Evolutionary conservation across 2,113 vertebrate genomes (phyloP).

Genomic region (Callospermophilus lateralis): DNA sequence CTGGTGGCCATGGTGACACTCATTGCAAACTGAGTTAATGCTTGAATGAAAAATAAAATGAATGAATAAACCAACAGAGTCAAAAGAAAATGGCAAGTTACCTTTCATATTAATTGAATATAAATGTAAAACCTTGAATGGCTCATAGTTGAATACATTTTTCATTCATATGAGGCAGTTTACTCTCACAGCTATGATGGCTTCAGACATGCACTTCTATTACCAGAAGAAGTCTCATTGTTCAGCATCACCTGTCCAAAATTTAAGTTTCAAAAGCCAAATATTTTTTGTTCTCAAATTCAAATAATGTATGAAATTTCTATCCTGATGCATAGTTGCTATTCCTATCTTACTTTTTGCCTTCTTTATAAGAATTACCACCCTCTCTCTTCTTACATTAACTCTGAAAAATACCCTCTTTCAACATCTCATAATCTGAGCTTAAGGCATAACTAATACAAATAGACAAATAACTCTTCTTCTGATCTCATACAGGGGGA

Average conservation of each 20-base stretch:
- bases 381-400: background rate
- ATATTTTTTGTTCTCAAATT: background rate
- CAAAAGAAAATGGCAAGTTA: background rate
- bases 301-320: background rate
- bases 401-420: background rate
- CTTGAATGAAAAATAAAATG: background rate
- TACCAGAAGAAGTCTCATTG: background rate
- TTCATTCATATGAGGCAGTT: background rate
- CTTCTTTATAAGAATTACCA: background rate
- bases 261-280: background rate
- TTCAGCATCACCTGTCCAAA: background rate
- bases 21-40: slow-evolving; percentile 33
- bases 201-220: background rate
- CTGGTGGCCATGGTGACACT: slow-evolving; percentile 47
- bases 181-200: background rate
- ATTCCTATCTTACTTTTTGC: background rate
- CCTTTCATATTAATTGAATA: background rate
- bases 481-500: background rate
- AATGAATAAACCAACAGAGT: background rate
- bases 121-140: background rate
- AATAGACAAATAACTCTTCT: slow-evolving; percentile 16
- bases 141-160: background rate
- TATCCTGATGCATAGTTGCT: background rate
- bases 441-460: background rate
- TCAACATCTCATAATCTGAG: background rate